These are phyloP conservation scores for Panorpa germanica DNA, from an alignment of 2,888 invertebrate genomes.

Conservation along the genomic window DNA sequence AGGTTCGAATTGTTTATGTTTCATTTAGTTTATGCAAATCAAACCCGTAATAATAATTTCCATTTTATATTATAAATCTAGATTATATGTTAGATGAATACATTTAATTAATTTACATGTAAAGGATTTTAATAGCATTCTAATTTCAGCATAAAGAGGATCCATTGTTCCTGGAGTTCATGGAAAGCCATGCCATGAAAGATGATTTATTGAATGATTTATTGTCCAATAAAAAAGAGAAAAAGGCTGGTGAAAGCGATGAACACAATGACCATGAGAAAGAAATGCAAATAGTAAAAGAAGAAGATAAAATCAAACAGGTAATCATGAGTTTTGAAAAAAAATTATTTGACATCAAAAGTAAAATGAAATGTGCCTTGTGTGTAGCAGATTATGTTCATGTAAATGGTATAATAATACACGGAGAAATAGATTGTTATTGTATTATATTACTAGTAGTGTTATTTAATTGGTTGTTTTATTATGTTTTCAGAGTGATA, in stretches of 20 bases:
- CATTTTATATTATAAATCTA: too few species aligned
- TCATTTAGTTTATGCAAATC: constrained; percentile 1
- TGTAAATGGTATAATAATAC: constrained; percentile 15
- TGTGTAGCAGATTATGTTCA: constrained; percentile 16
- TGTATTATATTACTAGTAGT: too few species aligned
- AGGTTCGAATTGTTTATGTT: constrained; percentile 24
- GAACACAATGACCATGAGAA: constrained; percentile 27
- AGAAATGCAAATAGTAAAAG: constrained; percentile 18
- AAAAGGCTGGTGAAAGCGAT: constrained; percentile 34
- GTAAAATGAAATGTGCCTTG: constrained; percentile 11
- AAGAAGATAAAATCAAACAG: constrained; percentile 23
- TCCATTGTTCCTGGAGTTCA: constrained; percentile 74
- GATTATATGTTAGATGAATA: too few species aligned
- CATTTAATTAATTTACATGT: too few species aligned
- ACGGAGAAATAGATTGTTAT: too few species aligned
- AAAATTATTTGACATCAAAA: constrained; percentile 13
- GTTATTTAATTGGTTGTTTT: too few species aligned
- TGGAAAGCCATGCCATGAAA: constrained; percentile 53
- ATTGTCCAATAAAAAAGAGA: constrained; percentile 23
- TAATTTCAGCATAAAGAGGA: constrained; percentile 80
- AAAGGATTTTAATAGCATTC: too few species aligned
- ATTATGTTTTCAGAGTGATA: too few species aligned
- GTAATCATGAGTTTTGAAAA: constrained; percentile 21
- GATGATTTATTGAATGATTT: constrained; percentile 27
- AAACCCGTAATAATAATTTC: too few species aligned